Evolutionary conservation across 1,140 invertebrate species (phyloP).

Genomic region (Onthophagus taurus): DNA sequence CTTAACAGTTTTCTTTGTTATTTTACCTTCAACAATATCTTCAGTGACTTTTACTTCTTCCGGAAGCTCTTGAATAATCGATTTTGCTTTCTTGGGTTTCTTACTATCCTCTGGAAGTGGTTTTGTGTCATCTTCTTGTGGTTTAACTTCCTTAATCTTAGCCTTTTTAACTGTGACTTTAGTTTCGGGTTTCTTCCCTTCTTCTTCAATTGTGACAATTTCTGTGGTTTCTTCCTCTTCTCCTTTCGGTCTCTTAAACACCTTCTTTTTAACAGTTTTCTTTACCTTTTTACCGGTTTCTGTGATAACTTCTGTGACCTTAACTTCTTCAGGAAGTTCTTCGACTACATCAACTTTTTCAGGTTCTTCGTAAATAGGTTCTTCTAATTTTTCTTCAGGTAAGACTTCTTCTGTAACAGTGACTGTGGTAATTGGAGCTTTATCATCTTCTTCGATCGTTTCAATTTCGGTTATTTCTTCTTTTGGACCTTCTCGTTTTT

Average conservation of each 20-base stretch:
- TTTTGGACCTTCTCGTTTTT: slow-evolving; percentile 37
- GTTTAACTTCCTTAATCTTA: slow-evolving; percentile 18
- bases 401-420: slow-evolving; percentile 19
- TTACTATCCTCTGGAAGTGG: slow-evolving; percentile 20
- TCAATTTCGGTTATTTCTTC: slow-evolving; percentile 40
- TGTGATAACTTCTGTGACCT: slow-evolving; percentile 31
- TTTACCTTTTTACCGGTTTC: slow-evolving; percentile 25
- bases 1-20: slow-evolving; percentile 24
- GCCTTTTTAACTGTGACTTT: slow-evolving; percentile 20
- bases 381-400: slow-evolving; percentile 16
- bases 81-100: slow-evolving; percentile 12
- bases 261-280: slow-evolving; percentile 27
- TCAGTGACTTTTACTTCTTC: slow-evolving; percentile 15
- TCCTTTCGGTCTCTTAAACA: slow-evolving; percentile 29
- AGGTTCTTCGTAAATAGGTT: slow-evolving; percentile 15
- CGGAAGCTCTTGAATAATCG: slow-evolving; percentile 15
- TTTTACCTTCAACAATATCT: slow-evolving; percentile 19
- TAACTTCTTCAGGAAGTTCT: slow-evolving; percentile 13
- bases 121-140: slow-evolving; percentile 24
- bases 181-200: slow-evolving; percentile 27
- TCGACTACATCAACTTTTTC: slow-evolving; percentile 21
- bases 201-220: slow-evolving; percentile 27
- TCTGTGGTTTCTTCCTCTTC: slow-evolving; percentile 26
- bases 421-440: slow-evolving; percentile 27
- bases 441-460: slow-evolving; percentile 39